Evolutionary conservation across 1,140 invertebrate species (phyloP).

Genomic region (Notospermus geniculatus): DNA sequence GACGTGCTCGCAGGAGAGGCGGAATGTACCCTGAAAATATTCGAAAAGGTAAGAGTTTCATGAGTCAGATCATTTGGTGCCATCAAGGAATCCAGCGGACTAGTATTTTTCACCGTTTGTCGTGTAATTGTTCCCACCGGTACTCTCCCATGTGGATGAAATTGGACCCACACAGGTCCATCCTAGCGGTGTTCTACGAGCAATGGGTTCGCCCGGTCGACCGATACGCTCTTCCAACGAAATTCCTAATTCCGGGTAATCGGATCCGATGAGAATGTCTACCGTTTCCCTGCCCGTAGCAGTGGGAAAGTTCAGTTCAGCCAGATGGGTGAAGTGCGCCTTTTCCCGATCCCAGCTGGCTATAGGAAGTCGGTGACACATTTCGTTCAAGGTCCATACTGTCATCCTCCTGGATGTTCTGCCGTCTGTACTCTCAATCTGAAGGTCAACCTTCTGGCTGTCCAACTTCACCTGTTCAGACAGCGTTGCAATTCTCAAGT

Average conservation of each 20-base stretch:
- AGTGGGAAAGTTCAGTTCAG: neutral
- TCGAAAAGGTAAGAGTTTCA: no score
- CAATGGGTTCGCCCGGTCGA: conserved; percentile 11
- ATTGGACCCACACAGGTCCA: conserved; percentile 14
- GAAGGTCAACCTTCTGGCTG: neutral
- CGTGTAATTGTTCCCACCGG: no score
- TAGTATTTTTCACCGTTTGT: no score
- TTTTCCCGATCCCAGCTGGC: conserved; percentile 3
- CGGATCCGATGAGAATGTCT: conserved; percentile 1
- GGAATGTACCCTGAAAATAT: conserved; percentile 73
- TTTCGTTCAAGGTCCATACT: neutral
- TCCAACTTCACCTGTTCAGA: neutral
- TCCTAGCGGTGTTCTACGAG: conserved; percentile 13
- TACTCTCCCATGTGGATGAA: no score
- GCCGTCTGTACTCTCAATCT: neutral
- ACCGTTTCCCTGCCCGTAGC: neutral
- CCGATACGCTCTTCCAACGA: neutral
- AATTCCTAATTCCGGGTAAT: neutral
- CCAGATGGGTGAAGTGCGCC: neutral
- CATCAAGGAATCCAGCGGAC: no score
- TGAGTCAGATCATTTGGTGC: no score
- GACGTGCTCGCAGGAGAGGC: conserved; percentile 93
- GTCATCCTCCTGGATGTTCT: neutral
- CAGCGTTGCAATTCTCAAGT: neutral
- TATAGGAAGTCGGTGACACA: neutral